Evolutionary conservation across 1,140 invertebrate genomes (phyloP), one percentile per base, ranked within the genome.

Genomic region (Achroia grisella): DNA sequence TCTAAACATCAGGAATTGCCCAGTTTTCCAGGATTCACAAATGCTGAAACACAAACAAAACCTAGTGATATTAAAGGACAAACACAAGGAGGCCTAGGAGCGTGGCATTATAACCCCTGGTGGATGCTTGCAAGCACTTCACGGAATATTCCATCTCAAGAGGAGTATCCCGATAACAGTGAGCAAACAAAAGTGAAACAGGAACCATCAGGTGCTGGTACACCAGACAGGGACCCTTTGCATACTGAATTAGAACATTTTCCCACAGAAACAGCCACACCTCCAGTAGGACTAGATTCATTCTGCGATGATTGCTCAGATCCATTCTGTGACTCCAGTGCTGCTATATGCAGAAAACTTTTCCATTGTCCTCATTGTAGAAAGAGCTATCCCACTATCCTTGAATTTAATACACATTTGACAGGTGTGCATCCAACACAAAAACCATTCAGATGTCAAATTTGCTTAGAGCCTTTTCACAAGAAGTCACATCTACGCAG

Each of bases 21-120:
- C 12, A 84, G 81, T 60, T 86, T 87, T 59, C 77, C 86, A 11
- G 86, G 82, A 13, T 87, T 83, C 57, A 70, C 82, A 1, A 85
- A 86, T 60, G 83, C 83, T 12, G 86, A 86, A 69, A 87, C 83
- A 23, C 83, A 86, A 69, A 86, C 83, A 42, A 86, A 87, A 57
- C 46, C 66, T 36, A 77, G 72, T 61, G 79, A 81, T 47, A 57
- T 84, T 39, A 77, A 81, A 50, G 59, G 59, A 14, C 76, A 83
- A 42, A 43, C 68, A 5, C 82, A 86, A 41, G 77, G 75, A 8
- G 17, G 17, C 17, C 41, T 86, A 36, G 75, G 81, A 8, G 62
- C 81, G 12, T 87, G 86, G 86, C 86, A 86, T 41, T 86, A 87
- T 40, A 86, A 86, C 44, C 86, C 86, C n/a, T 87, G 86, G 86